Percentiles rank a stretch among this genome's conserved stretches.
Conservation (phyloP, 1,140 invertebrate species). For the Penaeus vannamei region DNA sequence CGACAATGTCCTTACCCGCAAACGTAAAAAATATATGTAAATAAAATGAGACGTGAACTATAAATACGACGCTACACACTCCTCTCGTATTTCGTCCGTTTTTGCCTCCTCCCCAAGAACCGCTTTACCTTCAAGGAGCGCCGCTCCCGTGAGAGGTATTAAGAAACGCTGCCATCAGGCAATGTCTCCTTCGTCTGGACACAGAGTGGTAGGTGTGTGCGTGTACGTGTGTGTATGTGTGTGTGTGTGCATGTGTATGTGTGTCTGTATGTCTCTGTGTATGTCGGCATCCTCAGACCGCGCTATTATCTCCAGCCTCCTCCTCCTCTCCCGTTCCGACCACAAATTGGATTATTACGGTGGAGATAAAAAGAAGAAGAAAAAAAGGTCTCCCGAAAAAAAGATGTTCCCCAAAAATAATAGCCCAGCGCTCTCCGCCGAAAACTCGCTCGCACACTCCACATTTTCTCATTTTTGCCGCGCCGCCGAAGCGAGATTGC, state of each 20-base stretch:
- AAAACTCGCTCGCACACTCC: not conserved
- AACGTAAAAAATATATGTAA: too few relatives aligned
- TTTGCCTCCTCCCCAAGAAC: not conserved
- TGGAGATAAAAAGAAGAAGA: constrained; percentile 46
- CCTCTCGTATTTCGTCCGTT: not conserved
- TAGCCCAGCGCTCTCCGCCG: not conserved
- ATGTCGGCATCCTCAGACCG: constrained; percentile 2
- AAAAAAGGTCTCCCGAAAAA: constrained; percentile 6
- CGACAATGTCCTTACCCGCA: too few relatives aligned
- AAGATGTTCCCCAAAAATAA: not conserved
- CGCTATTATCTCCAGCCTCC: constrained; percentile 4
- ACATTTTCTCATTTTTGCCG: constrained; percentile 55
- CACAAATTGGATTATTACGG: constrained; percentile 64
- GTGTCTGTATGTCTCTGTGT: constrained; percentile 24
- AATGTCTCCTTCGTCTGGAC: too few relatives aligned
- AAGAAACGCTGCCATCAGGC: too few relatives aligned
- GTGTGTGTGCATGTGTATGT: constrained; percentile 4
- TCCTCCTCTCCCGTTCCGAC: constrained; percentile 23
- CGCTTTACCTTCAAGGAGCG: not conserved
- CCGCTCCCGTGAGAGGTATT: too few relatives aligned
- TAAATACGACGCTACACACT: too few relatives aligned
- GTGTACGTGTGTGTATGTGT: not conserved
- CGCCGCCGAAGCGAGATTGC: not conserved
- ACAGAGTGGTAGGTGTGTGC: too few relatives aligned
- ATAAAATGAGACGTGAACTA: too few relatives aligned